Conservation (phyloP, 1,140 invertebrate genomes). For the Micrasema longulum region DNA sequence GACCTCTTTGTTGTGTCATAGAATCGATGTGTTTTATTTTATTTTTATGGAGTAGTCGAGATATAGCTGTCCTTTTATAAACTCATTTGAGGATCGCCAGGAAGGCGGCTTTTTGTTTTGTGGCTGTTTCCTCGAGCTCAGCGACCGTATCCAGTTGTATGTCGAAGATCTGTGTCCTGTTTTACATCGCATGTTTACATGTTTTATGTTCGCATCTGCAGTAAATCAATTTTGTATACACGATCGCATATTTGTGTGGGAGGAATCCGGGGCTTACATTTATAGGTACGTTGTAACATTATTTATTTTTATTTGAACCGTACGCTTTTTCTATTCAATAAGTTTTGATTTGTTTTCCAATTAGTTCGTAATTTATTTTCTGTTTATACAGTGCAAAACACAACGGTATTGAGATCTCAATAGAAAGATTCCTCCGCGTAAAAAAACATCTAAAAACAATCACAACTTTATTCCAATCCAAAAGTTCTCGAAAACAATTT, state of each 20-base stretch:
- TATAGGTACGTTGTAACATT: conserved; percentile 17
- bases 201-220: conserved; percentile 23
- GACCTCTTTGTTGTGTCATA: conserved; percentile 42
- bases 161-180: conserved; percentile 14
- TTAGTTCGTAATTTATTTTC: neutral
- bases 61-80: neutral
- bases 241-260: conserved; percentile 20
- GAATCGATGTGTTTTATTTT: conserved; percentile 38
- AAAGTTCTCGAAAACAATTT: conserved; percentile 6
- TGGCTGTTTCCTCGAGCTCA: neutral
- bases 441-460: conserved; percentile 1
- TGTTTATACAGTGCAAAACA: neutral
- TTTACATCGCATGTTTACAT: conserved; percentile 14
- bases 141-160: conserved; percentile 8
- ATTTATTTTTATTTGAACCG: neutral
- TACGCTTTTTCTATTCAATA: too few species aligned
- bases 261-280: conserved; percentile 9
- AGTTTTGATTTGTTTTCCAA: too few species aligned
- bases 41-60: neutral
- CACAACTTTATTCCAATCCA: conserved; percentile 1
- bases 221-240: conserved; percentile 7
- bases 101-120: neutral
- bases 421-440: too few species aligned
- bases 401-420: too few species aligned
- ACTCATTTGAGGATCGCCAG: neutral